Conservation (phyloP, 2,888 invertebrate genomes). For the Eristalis arbustorum region DNA sequence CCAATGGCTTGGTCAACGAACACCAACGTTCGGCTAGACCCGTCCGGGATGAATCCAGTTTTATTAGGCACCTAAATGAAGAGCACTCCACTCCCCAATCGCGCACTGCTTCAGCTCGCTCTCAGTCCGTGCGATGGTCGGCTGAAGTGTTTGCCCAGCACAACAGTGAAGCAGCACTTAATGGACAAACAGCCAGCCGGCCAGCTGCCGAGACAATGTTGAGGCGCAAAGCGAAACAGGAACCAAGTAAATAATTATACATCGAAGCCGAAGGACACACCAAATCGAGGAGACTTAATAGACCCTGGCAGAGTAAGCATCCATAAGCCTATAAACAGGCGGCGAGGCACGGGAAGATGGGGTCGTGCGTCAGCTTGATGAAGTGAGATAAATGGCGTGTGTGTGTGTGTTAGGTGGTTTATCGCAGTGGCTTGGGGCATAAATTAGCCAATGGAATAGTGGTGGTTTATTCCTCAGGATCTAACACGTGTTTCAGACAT, state of each 20-base stretch:
- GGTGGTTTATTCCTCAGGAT: constrained; percentile 21
- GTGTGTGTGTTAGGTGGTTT: constrained; percentile 36
- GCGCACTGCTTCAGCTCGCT: neutral
- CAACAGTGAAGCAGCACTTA: constrained; percentile 17
- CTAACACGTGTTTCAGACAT: constrained; percentile 24
- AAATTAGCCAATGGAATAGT: constrained; percentile 40
- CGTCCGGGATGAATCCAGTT: constrained; percentile 16
- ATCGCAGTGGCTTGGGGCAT: constrained; percentile 41
- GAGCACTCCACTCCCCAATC: constrained; percentile 11
- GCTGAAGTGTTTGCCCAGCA: constrained; percentile 1
- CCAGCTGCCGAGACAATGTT: constrained; percentile 32
- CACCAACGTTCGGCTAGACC: neutral
- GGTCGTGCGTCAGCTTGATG: constrained; percentile 35
- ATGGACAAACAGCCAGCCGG: constrained; percentile 30
- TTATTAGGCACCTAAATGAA: constrained; percentile 50
- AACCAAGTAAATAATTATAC: constrained; percentile 49
- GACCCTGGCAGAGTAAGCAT: constrained; percentile 30
- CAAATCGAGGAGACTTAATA: constrained; percentile 46
- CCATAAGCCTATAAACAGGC: neutral
- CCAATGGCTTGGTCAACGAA: constrained; percentile 9
- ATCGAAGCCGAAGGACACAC: constrained; percentile 24
- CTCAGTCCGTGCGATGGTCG: neutral
- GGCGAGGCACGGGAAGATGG: neutral
- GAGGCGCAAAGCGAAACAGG: constrained; percentile 11
- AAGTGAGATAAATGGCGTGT: constrained; percentile 49